These are phyloP conservation scores for Globia sparganii DNA, from an alignment of 2,888 invertebrate species.

Conservation along the genomic window DNA sequence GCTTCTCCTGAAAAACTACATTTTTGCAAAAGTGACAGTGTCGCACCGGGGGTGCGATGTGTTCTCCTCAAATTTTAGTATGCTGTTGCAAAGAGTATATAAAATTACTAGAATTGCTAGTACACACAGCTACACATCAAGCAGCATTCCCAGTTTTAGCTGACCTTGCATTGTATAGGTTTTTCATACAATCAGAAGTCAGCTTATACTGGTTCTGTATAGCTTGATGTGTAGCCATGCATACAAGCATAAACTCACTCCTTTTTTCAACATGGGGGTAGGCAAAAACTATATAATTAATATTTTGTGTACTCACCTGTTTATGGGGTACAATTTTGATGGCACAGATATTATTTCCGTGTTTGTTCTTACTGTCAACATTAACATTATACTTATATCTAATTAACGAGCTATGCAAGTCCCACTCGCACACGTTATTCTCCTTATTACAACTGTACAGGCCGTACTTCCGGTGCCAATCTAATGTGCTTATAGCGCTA, in stretches of 20 bases:
- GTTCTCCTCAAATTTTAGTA: background rate
- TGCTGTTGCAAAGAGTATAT: background rate
- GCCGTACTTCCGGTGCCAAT: slow-evolving; percentile 90
- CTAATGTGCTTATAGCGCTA: slow-evolving; percentile 84
- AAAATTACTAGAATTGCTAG: background rate
- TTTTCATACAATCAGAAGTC: too few relatives aligned
- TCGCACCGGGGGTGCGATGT: too few relatives aligned
- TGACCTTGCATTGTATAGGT: too few relatives aligned
- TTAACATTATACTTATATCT: slow-evolving; percentile 88
- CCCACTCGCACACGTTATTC: slow-evolving; percentile 90
- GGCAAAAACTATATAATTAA: background rate
- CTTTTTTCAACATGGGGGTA: background rate
- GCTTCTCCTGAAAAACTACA: too few relatives aligned
- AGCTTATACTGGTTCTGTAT: too few relatives aligned
- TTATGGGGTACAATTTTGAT: slow-evolving; percentile 91
- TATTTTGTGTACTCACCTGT: slow-evolving; percentile 76
- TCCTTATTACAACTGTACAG: slow-evolving; percentile 90
- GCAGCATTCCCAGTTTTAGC: too few relatives aligned
- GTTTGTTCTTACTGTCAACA: slow-evolving; percentile 92
- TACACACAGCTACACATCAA: too few relatives aligned
- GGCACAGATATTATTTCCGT: slow-evolving; percentile 88
- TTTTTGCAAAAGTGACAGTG: too few relatives aligned
- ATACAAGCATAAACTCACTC: background rate
- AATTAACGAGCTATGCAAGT: slow-evolving; percentile 85
- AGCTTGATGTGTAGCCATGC: too few relatives aligned